Percentiles rank a stretch among this genome's conserved stretches.
Evolutionary conservation across 2,113 vertebrate genomes (phyloP).

Genomic region (Marmota flaviventris): DNA sequence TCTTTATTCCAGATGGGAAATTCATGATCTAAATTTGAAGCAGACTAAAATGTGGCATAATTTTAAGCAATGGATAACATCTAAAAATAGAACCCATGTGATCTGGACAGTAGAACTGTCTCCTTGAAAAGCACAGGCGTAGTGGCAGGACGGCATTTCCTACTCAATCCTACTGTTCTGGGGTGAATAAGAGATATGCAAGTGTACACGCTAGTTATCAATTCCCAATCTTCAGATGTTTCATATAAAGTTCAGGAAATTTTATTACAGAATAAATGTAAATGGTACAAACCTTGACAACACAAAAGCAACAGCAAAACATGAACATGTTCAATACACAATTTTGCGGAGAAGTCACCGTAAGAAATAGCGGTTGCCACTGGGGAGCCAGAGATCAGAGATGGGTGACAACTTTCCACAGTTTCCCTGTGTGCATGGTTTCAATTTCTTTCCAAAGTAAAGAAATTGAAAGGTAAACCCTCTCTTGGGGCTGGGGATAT

Average conservation of each 20-base stretch:
- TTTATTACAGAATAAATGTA: not conserved
- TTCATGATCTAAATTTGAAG: not conserved
- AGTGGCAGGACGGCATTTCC: not conserved
- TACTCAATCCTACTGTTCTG: not conserved
- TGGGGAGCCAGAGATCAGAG: not conserved
- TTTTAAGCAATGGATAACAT: not conserved
- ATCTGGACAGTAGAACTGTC: not conserved
- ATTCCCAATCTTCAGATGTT: not conserved
- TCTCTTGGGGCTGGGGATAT: no score
- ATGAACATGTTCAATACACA: not conserved
- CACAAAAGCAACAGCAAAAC: not conserved
- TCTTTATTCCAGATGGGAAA: not conserved
- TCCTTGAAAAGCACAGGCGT: not conserved
- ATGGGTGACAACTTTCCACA: not conserved
- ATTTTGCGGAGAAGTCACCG: not conserved
- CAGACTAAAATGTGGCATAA: not conserved
- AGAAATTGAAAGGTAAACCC: no score
- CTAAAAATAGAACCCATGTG: not conserved
- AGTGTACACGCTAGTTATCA: fast-evolving
- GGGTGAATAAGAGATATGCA: no score
- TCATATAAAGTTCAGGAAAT: not conserved
- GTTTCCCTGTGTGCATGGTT: fast-evolving
- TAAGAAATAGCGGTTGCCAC: not conserved
- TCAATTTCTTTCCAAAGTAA: not conserved
- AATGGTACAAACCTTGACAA: not conserved